phyloP scores from a whole-genome alignment of 2,113 vertebrate species.

The Seriola rivoliana region DNA sequence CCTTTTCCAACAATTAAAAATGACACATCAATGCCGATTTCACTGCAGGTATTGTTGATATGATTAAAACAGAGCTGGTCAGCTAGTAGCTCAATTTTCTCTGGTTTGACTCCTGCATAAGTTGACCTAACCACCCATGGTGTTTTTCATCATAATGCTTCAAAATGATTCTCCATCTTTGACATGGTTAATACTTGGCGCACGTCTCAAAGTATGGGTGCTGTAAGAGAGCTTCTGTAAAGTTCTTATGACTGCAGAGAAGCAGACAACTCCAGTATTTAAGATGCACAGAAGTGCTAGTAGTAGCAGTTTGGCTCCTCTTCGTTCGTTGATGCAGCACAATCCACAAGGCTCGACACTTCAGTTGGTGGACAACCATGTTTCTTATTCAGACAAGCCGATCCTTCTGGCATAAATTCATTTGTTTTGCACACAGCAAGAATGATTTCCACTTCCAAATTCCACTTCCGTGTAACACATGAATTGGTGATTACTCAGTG shows the following conservation, averaged over 20 bases:
- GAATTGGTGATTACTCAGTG: not conserved
- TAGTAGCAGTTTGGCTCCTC: slow-evolving; percentile 3
- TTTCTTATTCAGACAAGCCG: not conserved
- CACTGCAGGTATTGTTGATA: not conserved
- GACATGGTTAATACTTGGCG: not conserved
- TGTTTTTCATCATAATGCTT: slow-evolving; percentile 7
- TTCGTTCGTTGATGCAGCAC: slow-evolving; percentile 5
- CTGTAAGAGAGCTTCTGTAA: not conserved
- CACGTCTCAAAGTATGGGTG: not conserved
- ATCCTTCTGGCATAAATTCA: not conserved
- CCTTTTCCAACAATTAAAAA: not conserved
- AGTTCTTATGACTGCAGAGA: not conserved
- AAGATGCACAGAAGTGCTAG: not conserved
- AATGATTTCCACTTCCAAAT: slow-evolving; percentile 5
- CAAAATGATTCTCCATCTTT: not conserved
- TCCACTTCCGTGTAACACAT: not conserved
- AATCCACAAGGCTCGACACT: not conserved
- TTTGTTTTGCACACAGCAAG: not conserved
- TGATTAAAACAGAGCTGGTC: not conserved
- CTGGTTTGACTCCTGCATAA: not conserved
- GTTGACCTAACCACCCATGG: too few relatives aligned
- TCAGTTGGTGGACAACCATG: not conserved
- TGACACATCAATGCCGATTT: not conserved
- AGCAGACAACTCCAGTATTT: not conserved
- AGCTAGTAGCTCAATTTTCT: not conserved